phyloP scores from a whole-genome alignment of 1,140 invertebrate species.

The Pseudomyrmex sp. region DNA sequence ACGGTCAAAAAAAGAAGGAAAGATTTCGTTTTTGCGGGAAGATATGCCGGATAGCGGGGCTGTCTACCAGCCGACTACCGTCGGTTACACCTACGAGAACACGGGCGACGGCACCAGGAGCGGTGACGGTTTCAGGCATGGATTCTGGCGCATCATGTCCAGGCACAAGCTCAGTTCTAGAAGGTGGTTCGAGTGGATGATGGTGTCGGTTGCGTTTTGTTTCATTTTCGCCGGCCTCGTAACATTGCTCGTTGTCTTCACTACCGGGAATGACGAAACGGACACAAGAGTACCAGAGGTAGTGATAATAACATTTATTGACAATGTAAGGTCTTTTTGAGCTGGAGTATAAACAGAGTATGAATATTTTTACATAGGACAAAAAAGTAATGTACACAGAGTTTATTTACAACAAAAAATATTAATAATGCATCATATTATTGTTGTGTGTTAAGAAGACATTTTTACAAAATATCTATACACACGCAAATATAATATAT shows the following conservation, averaged over 20 bases:
- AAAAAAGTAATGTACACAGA: too few relatives aligned
- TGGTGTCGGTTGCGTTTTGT: conserved; percentile 80
- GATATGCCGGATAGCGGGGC: conserved; percentile 82
- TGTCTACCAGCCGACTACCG: conserved; percentile 84
- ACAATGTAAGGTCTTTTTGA: too few relatives aligned
- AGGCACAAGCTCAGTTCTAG: conserved; percentile 82
- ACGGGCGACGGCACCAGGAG: conserved; percentile 76
- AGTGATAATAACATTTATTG: conserved; percentile 21
- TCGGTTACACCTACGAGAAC: conserved; percentile 82
- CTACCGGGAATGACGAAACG: conserved; percentile 68
- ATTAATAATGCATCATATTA: too few relatives aligned
- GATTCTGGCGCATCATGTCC: conserved; percentile 82
- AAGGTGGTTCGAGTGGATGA: conserved; percentile 83
- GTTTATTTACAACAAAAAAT: too few relatives aligned
- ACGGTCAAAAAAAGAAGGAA: not conserved
- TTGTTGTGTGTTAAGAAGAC: too few relatives aligned
- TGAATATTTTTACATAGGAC: too few relatives aligned
- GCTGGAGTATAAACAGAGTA: too few relatives aligned
- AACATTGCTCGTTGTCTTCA: conserved; percentile 80
- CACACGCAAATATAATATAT: too few relatives aligned
- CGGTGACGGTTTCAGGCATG: conserved; percentile 76
- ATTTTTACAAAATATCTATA: too few relatives aligned
- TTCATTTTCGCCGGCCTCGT: conserved; percentile 80
- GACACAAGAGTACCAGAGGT: conserved; percentile 37
- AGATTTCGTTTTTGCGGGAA: conserved; percentile 59